These are phyloP conservation scores for Furnarius figulus DNA, from an alignment of 2,113 vertebrate species.

Conservation along the genomic window DNA sequence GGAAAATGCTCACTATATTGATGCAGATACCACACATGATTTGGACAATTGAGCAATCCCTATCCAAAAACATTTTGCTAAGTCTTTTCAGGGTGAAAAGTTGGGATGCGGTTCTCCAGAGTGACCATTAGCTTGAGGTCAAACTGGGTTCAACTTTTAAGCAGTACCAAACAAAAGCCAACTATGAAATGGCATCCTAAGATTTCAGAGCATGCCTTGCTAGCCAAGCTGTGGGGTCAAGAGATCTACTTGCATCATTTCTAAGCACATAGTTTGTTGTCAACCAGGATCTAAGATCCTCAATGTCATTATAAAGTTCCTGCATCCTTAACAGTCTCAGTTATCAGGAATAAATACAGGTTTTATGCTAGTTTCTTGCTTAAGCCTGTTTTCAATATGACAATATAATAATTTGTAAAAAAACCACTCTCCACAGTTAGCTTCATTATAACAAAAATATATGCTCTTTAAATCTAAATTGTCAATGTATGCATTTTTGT, in stretches of 20 bases:
- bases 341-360: background rate
- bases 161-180: background rate
- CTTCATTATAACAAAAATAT: background rate
- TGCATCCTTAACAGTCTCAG: background rate
- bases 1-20: background rate
- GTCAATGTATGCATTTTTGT: background rate
- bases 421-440: background rate
- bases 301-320: background rate
- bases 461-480: background rate
- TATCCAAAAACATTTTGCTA: background rate
- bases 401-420: background rate
- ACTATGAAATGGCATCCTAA: background rate
- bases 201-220: background rate
- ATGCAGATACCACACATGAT: background rate
- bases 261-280: background rate
- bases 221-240: background rate
- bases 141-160: background rate
- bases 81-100: background rate
- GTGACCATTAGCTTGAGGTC: background rate
- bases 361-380: background rate
- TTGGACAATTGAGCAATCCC: background rate
- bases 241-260: background rate
- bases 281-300: background rate
- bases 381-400: background rate
- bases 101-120: background rate